Evolutionary conservation across 2,888 invertebrate genomes (phyloP), one percentile per base, ranked within the genome.

Genomic region (Agriopis aurantiaria): DNA sequence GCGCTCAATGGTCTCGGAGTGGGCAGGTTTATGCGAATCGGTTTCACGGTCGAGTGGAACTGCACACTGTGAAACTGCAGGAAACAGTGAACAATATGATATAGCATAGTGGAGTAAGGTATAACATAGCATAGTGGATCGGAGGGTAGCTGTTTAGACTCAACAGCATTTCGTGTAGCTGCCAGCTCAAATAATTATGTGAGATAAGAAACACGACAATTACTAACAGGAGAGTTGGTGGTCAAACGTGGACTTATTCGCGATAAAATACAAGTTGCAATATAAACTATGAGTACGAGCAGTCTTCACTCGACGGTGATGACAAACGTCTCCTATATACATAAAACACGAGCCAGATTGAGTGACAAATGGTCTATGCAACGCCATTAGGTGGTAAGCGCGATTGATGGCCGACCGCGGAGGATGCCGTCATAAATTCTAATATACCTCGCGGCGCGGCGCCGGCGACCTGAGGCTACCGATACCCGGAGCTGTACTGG

Each of bases 371-470:
- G 74, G 66, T 71, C 64, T 12, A 45, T 68, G 72, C 70, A 61
- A 64, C 75, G 83, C 90, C 84, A 90, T 91, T 91, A 91, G 78
- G 77, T 78, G 78, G 77, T 91, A 91, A 91, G 81, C 84, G 81
- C 81, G 87, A 92, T 90, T 88, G 90, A 91, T 91, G 80, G 77
- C 69, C 73, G 72, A 78, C 82, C 83, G 81, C 83, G 78, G 80
- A 69, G 78, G 80, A 80, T 68, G 71, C 57, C 79, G 57, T 86
- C 89, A 88, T 89, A 89, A 88, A 89, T 89, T 87, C 84, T 79
- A 85, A 81, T 84, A 79, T 75, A 64, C 76, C 68, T 75, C 60
- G 45, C 48, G 73, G 60, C 17, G 17, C 17, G 17, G 17, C 17
- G 17, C 17, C 17, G 43, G 49, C 64, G 65, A 73, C 71, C 68